Conservation (phyloP, 2,888 invertebrate species). For the Sinopyrophorus schimmeli region DNA sequence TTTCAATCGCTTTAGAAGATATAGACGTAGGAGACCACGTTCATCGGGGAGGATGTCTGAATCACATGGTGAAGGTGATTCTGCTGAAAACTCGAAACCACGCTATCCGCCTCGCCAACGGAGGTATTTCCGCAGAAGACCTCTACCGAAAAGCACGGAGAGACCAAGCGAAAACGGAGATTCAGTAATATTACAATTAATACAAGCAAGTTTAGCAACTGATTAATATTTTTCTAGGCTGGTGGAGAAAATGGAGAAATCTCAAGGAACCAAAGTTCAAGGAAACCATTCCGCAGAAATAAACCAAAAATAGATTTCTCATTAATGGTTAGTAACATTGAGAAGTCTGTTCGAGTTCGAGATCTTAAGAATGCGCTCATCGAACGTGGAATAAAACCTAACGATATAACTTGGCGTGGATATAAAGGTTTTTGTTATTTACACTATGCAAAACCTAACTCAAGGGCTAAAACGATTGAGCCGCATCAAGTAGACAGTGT, state of each 20-base stretch:
- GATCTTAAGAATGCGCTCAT: conserved; percentile 74
- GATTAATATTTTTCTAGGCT: neutral
- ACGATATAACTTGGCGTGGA: conserved; percentile 71
- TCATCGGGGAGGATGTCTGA: conserved; percentile 38
- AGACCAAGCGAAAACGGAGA: conserved; percentile 39
- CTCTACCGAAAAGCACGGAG: conserved; percentile 47
- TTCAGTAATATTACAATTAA: too few relatives aligned
- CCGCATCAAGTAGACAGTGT: conserved; percentile 53
- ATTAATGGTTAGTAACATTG: conserved; percentile 70
- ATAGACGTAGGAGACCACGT: conserved; percentile 39
- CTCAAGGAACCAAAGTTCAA: conserved; percentile 13
- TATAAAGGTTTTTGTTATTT: conserved; percentile 59
- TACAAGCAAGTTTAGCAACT: neutral
- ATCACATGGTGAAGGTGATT: conserved; percentile 34
- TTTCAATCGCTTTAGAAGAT: conserved; percentile 52
- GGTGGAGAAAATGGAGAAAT: conserved; percentile 16
- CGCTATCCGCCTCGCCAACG: conserved; percentile 22
- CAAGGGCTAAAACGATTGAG: conserved; percentile 22
- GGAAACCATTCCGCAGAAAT: conserved; percentile 27
- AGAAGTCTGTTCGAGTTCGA: conserved; percentile 70
- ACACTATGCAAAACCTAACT: conserved; percentile 71
- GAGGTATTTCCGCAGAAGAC: conserved; percentile 39
- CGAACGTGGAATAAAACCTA: conserved; percentile 75
- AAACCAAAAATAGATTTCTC: conserved; percentile 50
- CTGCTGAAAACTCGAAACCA: conserved; percentile 22